Conservation (phyloP, 1,140 invertebrate species). For the Homarus americanus region DNA sequence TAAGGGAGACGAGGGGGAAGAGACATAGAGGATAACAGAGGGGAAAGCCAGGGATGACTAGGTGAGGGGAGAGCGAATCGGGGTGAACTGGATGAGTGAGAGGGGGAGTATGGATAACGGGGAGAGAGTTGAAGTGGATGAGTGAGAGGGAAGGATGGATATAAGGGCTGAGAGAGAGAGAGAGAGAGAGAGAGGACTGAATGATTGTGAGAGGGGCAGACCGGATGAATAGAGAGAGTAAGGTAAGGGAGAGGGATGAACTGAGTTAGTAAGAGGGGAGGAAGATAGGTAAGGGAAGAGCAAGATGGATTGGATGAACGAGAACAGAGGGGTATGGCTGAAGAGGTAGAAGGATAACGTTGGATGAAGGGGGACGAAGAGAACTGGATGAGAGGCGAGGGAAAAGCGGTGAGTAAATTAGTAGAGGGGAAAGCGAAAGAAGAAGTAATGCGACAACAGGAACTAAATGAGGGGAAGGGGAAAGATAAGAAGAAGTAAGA, state of each 20-base stretch:
- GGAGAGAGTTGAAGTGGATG: not conserved
- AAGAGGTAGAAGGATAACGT: not conserved
- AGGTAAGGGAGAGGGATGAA: not conserved
- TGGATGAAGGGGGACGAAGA: not conserved
- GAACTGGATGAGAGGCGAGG: not conserved
- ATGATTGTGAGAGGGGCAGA: not conserved
- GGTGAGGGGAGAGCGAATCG: not conserved
- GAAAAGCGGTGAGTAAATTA: conserved; percentile 7
- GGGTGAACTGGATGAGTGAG: not conserved
- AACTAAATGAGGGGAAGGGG: conserved; percentile 43
- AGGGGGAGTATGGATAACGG: not conserved
- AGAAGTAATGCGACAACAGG: conserved; percentile 9
- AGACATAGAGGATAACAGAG: not conserved
- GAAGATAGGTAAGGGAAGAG: conserved; percentile 10
- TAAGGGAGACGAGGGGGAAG: not conserved
- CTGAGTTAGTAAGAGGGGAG: not conserved
- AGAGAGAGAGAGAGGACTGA: not conserved
- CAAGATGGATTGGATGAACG: not conserved
- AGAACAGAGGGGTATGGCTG: not conserved
- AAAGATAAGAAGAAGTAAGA: conserved; percentile 37
- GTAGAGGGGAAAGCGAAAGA: conserved; percentile 21
- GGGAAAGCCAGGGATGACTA: not conserved
- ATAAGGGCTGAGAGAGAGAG: not conserved
- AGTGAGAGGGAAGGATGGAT: not conserved
- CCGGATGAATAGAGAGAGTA: not conserved